phyloP scores from a whole-genome alignment of 2,888 invertebrate species.

The Cataglyphis rosenhaueri region DNA sequence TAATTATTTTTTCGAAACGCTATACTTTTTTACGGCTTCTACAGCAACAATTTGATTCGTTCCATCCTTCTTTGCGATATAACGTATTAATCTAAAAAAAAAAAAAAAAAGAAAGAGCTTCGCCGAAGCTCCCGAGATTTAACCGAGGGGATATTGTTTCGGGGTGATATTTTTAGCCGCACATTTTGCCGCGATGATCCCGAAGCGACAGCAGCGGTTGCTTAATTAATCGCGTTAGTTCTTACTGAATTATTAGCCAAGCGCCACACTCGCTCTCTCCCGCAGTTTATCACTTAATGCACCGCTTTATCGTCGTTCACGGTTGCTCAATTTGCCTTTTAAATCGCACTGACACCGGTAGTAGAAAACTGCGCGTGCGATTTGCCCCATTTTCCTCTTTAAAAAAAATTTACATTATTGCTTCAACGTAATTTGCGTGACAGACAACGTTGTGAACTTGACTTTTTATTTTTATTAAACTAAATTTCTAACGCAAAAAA shows the following conservation, averaged over 20 bases:
- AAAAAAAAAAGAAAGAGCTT: constrained; percentile 13
- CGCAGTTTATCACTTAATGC: constrained; percentile 54
- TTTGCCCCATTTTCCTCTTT: background rate
- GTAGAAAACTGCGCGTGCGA: constrained; percentile 6
- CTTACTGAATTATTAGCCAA: constrained; percentile 39
- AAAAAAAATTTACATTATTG: constrained; percentile 13
- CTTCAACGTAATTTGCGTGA: background rate
- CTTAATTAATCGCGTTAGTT: constrained; percentile 45
- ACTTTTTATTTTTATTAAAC: background rate
- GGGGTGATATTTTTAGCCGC: constrained; percentile 13
- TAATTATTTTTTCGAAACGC: no score
- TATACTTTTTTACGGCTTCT: no score
- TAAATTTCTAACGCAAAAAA: background rate
- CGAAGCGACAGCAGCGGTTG: constrained; percentile 3
- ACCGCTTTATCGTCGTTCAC: constrained; percentile 44
- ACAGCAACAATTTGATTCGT: background rate
- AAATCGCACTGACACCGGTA: constrained; percentile 48
- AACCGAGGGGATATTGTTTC: background rate
- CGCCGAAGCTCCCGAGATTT: background rate
- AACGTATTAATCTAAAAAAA: background rate
- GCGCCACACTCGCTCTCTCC: background rate
- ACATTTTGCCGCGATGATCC: constrained; percentile 4
- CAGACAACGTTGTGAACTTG: background rate
- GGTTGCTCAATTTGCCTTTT: constrained; percentile 56
- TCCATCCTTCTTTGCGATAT: background rate